A percentile compares a stretch with the other conserved stretches of the same genome.
phyloP scores from a whole-genome alignment of 1,140 invertebrate species.

The Cyclina sinensis region DNA sequence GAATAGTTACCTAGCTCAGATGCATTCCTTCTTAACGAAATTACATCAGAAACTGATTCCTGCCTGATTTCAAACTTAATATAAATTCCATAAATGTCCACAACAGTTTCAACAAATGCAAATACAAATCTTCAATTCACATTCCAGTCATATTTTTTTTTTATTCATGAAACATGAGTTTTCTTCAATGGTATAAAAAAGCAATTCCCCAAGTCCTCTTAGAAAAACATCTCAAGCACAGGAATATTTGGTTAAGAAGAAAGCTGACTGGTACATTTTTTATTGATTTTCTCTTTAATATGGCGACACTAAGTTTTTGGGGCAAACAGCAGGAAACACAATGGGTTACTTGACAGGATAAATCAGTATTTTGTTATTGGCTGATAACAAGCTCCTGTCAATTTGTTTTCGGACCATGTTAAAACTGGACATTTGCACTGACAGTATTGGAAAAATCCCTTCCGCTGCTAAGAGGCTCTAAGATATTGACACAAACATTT shows the following conservation, averaged over 20 bases:
- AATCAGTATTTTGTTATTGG: constrained; percentile 8
- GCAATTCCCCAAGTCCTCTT: not conserved
- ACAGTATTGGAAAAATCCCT: not conserved
- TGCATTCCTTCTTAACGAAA: too few species aligned
- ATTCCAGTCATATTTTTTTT: too few species aligned
- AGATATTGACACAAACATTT: not conserved
- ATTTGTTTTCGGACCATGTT: not conserved
- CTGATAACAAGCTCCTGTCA: not conserved
- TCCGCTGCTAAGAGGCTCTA: not conserved
- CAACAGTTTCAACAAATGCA: too few species aligned
- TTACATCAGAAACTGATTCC: too few species aligned
- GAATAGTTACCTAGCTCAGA: too few species aligned
- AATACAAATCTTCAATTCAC: too few species aligned
- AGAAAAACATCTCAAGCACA: constrained; percentile 7
- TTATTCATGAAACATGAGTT: constrained; percentile 5
- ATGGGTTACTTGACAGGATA: not conserved
- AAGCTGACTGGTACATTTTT: not conserved
- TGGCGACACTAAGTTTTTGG: constrained; percentile 9
- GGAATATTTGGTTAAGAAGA: constrained; percentile 20
- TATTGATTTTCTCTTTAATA: constrained; percentile 40
- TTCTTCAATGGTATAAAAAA: not conserved
- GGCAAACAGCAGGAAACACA: not conserved
- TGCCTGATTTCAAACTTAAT: too few species aligned
- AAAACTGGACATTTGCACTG: not conserved
- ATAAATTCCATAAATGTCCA: too few species aligned